Percentiles rank a stretch among this genome's conserved stretches.
Conservation (phyloP, 2,113 vertebrate genomes). For the Platysteira castanea region DNA sequence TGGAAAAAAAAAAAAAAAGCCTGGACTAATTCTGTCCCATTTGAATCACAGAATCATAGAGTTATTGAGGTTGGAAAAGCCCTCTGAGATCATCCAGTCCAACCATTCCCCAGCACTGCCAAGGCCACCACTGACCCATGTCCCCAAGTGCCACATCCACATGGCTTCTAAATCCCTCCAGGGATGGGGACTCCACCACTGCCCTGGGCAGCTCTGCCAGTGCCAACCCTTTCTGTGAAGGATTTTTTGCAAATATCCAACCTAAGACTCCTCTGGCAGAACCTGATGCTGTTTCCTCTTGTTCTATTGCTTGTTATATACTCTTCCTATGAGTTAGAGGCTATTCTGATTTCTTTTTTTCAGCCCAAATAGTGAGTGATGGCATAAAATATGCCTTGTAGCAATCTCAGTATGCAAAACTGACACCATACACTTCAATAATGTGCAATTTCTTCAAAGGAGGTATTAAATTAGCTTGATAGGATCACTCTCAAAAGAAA, state of each 20-base stretch:
- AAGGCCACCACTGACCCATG: not conserved
- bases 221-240: not conserved
- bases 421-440: not conserved
- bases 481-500: not conserved
- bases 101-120: not conserved
- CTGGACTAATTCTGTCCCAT: not conserved
- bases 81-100: not conserved
- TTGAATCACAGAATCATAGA: not conserved
- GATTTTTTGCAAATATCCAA: not conserved
- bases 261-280: not conserved
- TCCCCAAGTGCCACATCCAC: not conserved
- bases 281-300: not conserved
- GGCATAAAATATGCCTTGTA: not conserved
- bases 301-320: not conserved
- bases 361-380: not conserved
- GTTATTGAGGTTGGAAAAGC: not conserved
- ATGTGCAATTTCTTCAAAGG: not conserved
- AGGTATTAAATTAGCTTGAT: not conserved
- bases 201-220: not conserved
- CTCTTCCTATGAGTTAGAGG: not conserved
- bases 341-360: not conserved
- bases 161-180: fast-evolving
- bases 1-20: no score
- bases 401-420: not conserved
- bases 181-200: not conserved